These are phyloP conservation scores for Erebia epiphron DNA, from an alignment of 2,888 invertebrate species.

Conservation along the genomic window DNA sequence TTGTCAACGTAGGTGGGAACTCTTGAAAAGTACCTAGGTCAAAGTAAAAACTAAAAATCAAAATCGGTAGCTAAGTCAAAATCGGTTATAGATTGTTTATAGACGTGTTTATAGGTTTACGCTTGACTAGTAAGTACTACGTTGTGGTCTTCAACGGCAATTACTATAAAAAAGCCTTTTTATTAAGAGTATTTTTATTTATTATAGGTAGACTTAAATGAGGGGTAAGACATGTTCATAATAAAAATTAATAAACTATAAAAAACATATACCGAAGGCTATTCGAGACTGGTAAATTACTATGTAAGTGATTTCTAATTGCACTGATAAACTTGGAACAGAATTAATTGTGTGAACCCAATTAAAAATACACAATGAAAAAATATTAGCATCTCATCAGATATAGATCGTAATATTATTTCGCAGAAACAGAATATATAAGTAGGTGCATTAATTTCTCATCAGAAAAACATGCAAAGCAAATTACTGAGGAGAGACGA, in stretches of 20 bases:
- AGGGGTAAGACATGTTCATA: background rate
- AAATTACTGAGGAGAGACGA: slow-evolving; percentile 58
- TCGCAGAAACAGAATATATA: slow-evolving; percentile 44
- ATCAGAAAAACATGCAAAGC: slow-evolving; percentile 61
- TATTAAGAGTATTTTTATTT: background rate
- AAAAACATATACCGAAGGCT: background rate
- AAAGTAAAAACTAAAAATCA: too few relatives aligned
- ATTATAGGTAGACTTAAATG: too few relatives aligned
- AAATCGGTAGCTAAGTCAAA: too few relatives aligned
- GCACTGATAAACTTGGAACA: slow-evolving; percentile 19
- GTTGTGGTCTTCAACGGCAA: too few relatives aligned
- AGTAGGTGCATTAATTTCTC: slow-evolving; percentile 54
- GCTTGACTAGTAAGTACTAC: too few relatives aligned
- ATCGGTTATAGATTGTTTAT: too few relatives aligned
- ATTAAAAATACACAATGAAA: slow-evolving; percentile 35
- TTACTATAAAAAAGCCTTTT: too few relatives aligned
- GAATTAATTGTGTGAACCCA: slow-evolving; percentile 34
- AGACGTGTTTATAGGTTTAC: too few relatives aligned
- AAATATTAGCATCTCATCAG: slow-evolving; percentile 36
- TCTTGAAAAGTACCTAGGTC: too few relatives aligned
- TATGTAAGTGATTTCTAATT: slow-evolving; percentile 5
- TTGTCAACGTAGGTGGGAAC: too few relatives aligned
- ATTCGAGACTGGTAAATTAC: slow-evolving; percentile 1
- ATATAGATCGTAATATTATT: slow-evolving; percentile 41
- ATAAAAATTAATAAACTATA: slow-evolving; percentile 15